These are phyloP conservation scores for Troglohyphantes excavatus DNA, from an alignment of 2,888 invertebrate genomes.

Conservation along the genomic window DNA sequence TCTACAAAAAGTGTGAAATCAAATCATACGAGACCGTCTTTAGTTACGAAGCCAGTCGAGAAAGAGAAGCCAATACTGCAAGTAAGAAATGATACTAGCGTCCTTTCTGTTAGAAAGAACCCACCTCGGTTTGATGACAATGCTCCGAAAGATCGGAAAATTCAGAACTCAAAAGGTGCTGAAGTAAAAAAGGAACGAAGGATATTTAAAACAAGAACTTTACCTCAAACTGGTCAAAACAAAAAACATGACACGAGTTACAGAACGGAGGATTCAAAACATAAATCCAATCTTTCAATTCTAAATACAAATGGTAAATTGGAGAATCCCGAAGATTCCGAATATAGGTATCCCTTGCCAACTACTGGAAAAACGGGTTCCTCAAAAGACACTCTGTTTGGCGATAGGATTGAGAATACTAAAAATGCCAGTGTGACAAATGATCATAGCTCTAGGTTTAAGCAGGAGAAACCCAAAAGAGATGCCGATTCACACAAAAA, in stretches of 20 bases:
- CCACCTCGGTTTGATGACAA: background rate
- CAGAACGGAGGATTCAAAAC: background rate
- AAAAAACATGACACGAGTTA: background rate
- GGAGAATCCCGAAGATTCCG: background rate
- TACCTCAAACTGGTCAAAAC: background rate
- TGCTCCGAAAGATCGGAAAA: background rate
- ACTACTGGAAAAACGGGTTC: background rate
- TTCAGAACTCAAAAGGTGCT: background rate
- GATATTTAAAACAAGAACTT: background rate
- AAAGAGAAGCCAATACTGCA: background rate
- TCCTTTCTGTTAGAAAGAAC: background rate
- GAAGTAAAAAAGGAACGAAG: background rate
- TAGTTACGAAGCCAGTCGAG: background rate
- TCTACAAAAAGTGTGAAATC: background rate
- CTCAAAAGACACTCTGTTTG: background rate
- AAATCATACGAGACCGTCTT: background rate
- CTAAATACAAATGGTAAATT: background rate
- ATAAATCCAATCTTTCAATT: background rate
- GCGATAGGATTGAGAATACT: constrained; percentile 7
- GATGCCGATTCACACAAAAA: background rate
- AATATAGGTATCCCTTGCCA: constrained; percentile 2
- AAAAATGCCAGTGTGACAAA: background rate
- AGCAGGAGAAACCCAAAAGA: background rate
- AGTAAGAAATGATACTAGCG: background rate
- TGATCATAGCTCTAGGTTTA: background rate